Conservation (phyloP, 1,140 invertebrate species). For the Drosophila aff. region DNA sequence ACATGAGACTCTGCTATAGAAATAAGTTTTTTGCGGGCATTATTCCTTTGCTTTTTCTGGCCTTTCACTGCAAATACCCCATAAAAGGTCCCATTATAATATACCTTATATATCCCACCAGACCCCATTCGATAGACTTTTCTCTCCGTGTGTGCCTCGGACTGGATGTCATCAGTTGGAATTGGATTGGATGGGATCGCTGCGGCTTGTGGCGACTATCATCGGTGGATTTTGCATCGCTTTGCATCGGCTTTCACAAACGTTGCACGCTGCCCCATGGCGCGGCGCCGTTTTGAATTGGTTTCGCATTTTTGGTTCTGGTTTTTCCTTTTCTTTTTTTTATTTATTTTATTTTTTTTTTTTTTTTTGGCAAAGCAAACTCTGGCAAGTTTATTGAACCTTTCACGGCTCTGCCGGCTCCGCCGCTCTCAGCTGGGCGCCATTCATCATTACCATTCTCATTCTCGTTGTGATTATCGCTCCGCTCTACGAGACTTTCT, state of each 20-base stretch:
- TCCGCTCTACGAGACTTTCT: constrained; percentile 64
- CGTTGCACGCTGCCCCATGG: constrained; percentile 13
- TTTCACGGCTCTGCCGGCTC: constrained; percentile 11
- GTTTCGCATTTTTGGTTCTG: constrained; percentile 9
- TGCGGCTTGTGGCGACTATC: constrained; percentile 4
- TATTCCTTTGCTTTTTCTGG: neutral
- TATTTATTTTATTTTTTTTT: constrained; percentile 21
- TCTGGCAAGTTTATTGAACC: constrained; percentile 71
- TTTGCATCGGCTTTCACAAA: constrained; percentile 20
- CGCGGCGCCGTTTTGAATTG: constrained; percentile 6
- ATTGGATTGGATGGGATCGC: neutral
- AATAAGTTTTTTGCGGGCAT: too few relatives aligned
- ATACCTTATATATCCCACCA: neutral
- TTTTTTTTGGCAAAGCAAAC: constrained; percentile 73
- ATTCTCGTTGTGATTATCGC: constrained; percentile 39
- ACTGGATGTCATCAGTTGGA: constrained; percentile 6
- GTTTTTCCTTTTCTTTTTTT: constrained; percentile 19
- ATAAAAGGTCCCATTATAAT: neutral
- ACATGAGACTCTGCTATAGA: too few relatives aligned
- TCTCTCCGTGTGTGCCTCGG: neutral
- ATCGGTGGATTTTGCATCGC: constrained; percentile 6
- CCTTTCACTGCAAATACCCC: neutral
- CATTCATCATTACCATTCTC: constrained; percentile 52
- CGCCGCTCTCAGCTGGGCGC: constrained; percentile 34
- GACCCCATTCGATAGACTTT: neutral